These are phyloP conservation scores for Pteropus rufus DNA, from an alignment of 2,797 vertebrate species.

Conservation along the genomic window DNA sequence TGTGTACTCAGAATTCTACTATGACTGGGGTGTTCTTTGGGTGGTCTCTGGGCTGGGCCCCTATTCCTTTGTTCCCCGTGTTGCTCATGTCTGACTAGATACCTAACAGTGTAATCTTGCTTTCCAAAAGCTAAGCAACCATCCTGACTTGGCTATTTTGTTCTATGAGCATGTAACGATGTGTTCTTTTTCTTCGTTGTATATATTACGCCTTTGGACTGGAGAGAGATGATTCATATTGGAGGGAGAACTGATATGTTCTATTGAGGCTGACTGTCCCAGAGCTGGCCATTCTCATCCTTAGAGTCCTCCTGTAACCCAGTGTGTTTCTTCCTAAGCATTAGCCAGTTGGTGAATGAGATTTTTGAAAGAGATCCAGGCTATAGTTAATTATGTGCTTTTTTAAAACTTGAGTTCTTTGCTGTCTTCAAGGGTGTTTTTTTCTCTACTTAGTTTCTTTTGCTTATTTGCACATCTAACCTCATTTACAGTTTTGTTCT, in stretches of 20 bases:
- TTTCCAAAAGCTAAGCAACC: not conserved
- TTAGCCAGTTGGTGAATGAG: constrained; percentile 41
- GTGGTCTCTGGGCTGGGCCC: too few relatives aligned
- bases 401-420: not conserved
- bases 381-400: constrained; percentile 37
- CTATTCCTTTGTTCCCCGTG: too few relatives aligned
- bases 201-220: rapidly evolving
- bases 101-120: not conserved
- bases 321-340: not conserved
- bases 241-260: not conserved
- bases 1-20: too few relatives aligned
- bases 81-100: too few relatives aligned
- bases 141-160: not conserved
- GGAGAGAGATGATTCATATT: not conserved
- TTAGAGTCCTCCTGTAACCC: not conserved
- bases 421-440: not conserved
- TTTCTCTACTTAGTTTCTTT: constrained; percentile 24
- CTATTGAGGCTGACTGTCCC: not conserved
- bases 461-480: not conserved
- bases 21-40: too few relatives aligned
- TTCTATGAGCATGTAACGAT: not conserved
- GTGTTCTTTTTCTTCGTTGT: not conserved
- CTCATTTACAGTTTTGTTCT: not conserved
- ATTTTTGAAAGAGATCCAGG: constrained; percentile 58
- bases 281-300: not conserved